Conservation (phyloP, 2,888 invertebrate species). For the Acrobasis consociella region DNA sequence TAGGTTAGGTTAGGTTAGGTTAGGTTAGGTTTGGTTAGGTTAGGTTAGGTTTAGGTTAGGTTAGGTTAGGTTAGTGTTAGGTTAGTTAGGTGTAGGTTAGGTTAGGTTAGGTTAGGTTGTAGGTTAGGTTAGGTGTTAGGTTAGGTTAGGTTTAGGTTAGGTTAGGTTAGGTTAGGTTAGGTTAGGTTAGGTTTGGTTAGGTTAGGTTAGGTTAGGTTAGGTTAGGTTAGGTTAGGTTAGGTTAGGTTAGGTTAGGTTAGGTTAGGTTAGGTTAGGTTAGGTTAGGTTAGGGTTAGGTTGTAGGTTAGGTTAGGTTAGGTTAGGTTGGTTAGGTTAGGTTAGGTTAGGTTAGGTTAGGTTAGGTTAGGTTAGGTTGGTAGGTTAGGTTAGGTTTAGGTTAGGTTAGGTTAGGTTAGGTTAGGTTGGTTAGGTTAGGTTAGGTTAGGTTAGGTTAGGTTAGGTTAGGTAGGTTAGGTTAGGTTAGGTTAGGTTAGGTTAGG, state of each 20-base stretch:
- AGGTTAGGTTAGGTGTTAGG: conserved; percentile 27
- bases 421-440: conserved; percentile 34
- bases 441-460: conserved; percentile 34
- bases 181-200: conserved; percentile 30
- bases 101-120: conserved; percentile 33
- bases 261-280: conserved; percentile 30
- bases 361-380: too few species aligned
- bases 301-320: conserved; percentile 35
- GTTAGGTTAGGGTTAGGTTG: conserved; percentile 32
- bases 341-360: conserved; percentile 34
- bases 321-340: conserved; percentile 34
- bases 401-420: conserved; percentile 36
- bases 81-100: conserved; percentile 33
- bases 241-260: conserved; percentile 30
- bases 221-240: conserved; percentile 31
- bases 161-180: conserved; percentile 29
- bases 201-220: conserved; percentile 29
- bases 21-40: conserved; percentile 35
- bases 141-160: conserved; percentile 29
- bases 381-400: too few species aligned
- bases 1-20: conserved; percentile 32
- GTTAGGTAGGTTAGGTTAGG: conserved; percentile 27
- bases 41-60: conserved; percentile 32
- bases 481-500: conserved; percentile 28
- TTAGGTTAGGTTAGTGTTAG: conserved; percentile 30